A percentile compares a stretch with the other conserved stretches of the same genome.
phyloP scores from a whole-genome alignment of 92 coral and sea anemone genomes.

The Actinernus sp. region DNA sequence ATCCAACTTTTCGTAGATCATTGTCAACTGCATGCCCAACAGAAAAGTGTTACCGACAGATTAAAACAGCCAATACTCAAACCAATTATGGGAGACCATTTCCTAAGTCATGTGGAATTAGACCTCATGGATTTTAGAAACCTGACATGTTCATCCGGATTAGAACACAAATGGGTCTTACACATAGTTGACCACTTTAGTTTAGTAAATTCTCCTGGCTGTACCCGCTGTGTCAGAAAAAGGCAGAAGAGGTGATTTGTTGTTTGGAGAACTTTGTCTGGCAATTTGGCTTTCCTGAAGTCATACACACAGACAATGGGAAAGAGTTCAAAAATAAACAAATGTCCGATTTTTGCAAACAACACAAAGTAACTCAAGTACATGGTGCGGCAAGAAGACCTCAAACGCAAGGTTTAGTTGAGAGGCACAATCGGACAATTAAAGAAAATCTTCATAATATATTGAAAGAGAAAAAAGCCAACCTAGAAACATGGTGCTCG shows the following conservation, averaged over 20 bases:
- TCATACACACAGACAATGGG: slow-evolving; percentile 45
- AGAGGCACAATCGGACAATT: slow-evolving; percentile 12
- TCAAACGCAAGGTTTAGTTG: slow-evolving; percentile 26
- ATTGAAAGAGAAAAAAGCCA: slow-evolving; percentile 11
- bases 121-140: too few species aligned
- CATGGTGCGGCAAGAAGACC: slow-evolving; percentile 43
- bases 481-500: too few species aligned
- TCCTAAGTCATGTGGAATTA: slow-evolving; percentile 35
- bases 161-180: slow-evolving; percentile 26
- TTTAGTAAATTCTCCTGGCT: slow-evolving; percentile 33
- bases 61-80: slow-evolving; percentile 20
- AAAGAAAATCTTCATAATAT: slow-evolving; percentile 33
- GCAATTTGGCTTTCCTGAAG: slow-evolving; percentile 41
- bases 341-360: too few species aligned
- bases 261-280: slow-evolving; percentile 28
- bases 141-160: slow-evolving; percentile 6
- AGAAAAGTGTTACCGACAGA: slow-evolving; percentile 30
- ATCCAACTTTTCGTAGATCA: slow-evolving; percentile 25
- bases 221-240: slow-evolving; percentile 15
- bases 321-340: too few species aligned
- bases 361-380: slow-evolving; percentile 21
- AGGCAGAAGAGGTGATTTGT: slow-evolving; percentile 14
- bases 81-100: slow-evolving; percentile 26
- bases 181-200: slow-evolving; percentile 35
- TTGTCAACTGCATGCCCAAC: slow-evolving; percentile 31